Conservation (phyloP, 1,140 invertebrate species). For the Lanistes nyassanus region DNA sequence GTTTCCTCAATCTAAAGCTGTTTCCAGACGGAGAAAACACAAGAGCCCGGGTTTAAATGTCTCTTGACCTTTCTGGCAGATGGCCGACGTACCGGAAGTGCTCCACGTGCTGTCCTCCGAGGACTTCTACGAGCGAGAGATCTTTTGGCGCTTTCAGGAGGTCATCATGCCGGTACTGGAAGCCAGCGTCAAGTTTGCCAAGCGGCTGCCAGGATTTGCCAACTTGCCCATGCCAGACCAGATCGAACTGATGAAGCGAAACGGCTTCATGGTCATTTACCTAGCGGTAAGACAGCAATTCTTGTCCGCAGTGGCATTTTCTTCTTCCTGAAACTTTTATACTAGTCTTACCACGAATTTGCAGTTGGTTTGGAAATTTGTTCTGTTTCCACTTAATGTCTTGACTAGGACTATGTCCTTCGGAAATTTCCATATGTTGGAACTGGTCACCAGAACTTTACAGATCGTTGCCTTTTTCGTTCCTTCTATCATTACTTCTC, state of each 20-base stretch:
- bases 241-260: slow-evolving; percentile 87
- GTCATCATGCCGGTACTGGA: slow-evolving; percentile 46
- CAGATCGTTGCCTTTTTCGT: neutral
- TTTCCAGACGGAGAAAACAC: no score
- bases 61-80: slow-evolving; percentile 5
- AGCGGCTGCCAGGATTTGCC: slow-evolving; percentile 89
- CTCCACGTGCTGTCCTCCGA: slow-evolving; percentile 30
- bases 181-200: slow-evolving; percentile 88
- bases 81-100: slow-evolving; percentile 29
- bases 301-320: no score
- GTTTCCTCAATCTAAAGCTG: no score
- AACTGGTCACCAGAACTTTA: neutral
- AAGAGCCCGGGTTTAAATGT: no score
- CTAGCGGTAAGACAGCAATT: slow-evolving; percentile 40
- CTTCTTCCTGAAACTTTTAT: no score
- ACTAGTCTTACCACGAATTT: no score
- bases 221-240: slow-evolving; percentile 95
- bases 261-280: slow-evolving; percentile 46
- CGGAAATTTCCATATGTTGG: neutral
- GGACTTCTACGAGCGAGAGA: slow-evolving; percentile 36
- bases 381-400: no score
- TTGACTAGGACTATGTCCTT: no score
- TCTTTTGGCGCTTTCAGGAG: slow-evolving; percentile 49
- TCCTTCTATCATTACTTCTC: neutral
- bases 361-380: no score